phyloP scores from a whole-genome alignment of 2,888 invertebrate species.

The Caradrina kadenii region DNA sequence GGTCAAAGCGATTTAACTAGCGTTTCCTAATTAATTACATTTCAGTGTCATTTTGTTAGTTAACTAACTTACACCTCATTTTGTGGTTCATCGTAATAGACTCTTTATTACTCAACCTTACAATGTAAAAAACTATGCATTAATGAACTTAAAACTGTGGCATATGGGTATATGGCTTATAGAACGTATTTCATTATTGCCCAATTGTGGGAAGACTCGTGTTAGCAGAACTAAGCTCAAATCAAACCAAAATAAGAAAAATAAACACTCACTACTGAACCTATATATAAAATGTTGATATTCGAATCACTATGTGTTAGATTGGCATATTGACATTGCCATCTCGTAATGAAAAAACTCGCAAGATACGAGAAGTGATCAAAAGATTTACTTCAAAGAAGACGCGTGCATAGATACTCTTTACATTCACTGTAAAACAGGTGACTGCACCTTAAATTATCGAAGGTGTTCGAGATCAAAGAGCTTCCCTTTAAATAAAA shows the following conservation, averaged over 20 bases:
- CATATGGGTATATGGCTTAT: no score
- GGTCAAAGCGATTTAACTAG: constrained; percentile 47
- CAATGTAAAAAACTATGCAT: not conserved
- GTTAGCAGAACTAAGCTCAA: no score
- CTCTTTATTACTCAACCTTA: not conserved
- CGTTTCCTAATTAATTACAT: constrained; percentile 52
- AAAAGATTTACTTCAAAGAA: constrained; percentile 33
- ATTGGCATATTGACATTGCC: not conserved
- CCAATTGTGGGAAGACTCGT: no score
- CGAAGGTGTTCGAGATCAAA: constrained; percentile 34
- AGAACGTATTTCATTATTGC: no score
- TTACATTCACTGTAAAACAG: constrained; percentile 25
- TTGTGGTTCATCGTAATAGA: constrained; percentile 14
- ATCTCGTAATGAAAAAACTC: constrained; percentile 23
- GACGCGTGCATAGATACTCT: constrained; percentile 14
- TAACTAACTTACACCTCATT: constrained; percentile 30
- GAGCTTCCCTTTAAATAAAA: constrained; percentile 22
- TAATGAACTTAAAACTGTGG: not conserved
- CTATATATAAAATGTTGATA: no score
- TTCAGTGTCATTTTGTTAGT: constrained; percentile 17
- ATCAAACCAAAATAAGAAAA: no score
- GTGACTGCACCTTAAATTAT: constrained; percentile 40
- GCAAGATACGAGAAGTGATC: constrained; percentile 24
- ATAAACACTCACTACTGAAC: no score
- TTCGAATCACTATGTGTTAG: not conserved